Evolutionary conservation across 2,888 invertebrate species (phyloP).

Genomic region (Ormyrus nitidulus): DNA sequence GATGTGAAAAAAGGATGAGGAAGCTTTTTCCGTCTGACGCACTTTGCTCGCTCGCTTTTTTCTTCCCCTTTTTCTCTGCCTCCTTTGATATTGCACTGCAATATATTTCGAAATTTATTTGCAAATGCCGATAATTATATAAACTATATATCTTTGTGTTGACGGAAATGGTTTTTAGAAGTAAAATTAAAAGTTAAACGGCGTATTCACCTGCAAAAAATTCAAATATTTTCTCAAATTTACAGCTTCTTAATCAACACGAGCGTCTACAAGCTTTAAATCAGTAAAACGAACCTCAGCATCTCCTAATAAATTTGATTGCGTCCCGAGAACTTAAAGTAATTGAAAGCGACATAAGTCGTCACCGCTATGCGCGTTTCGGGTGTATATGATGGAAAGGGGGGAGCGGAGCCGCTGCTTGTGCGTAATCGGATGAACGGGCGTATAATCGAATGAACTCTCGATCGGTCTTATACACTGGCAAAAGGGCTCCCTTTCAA

Average conservation of each 20-base stretch:
- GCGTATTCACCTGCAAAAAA: too few species aligned
- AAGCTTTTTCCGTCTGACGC: background rate
- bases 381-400: background rate
- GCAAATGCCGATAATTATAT: too few species aligned
- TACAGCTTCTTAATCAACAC: too few species aligned
- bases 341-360: conserved; percentile 54
- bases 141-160: too few species aligned
- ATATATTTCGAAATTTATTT: too few species aligned
- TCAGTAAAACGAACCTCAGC: background rate
- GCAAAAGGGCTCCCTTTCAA: conserved; percentile 54
- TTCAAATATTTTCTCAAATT: too few species aligned
- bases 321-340: conserved; percentile 25
- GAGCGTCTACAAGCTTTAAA: too few species aligned
- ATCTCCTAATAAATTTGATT: background rate
- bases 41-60: background rate
- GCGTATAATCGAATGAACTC: conserved; percentile 66
- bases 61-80: background rate
- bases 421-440: conserved; percentile 67
- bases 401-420: conserved; percentile 8
- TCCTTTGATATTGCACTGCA: background rate
- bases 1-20: conserved; percentile 4
- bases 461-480: conserved; percentile 46
- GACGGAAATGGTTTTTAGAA: too few species aligned
- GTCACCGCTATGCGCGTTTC: background rate
- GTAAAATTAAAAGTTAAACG: too few species aligned